Percentiles rank a stretch among this genome's conserved stretches.
These are phyloP conservation scores for Trissoscelio sp. DNA, from an alignment of 2,888 invertebrate species.

Conservation along the genomic window DNA sequence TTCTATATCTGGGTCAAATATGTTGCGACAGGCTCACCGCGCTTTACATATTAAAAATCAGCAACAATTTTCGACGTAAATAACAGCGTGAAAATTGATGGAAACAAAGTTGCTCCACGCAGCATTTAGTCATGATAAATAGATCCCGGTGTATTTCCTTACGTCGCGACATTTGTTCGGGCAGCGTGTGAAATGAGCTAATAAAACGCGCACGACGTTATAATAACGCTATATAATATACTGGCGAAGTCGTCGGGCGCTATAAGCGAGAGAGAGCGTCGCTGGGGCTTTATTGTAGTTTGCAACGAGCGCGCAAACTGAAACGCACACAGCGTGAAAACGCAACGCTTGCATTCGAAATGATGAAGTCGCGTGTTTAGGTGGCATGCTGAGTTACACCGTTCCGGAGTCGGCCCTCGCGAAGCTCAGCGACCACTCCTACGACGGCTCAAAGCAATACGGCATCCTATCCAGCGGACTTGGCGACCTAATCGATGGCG, in stretches of 20 bases:
- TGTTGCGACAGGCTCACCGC: no score
- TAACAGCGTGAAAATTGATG: slow-evolving; percentile 16
- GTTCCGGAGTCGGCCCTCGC: slow-evolving; percentile 85
- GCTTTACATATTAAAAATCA: no score
- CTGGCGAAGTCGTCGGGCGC: slow-evolving; percentile 24
- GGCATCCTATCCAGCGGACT: slow-evolving; percentile 86
- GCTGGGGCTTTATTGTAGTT: slow-evolving; percentile 38
- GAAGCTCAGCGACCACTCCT: slow-evolving; percentile 87
- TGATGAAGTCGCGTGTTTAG: slow-evolving; percentile 78
- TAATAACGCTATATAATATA: slow-evolving; percentile 48
- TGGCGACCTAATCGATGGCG: slow-evolving; percentile 89
- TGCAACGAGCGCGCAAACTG: slow-evolving; percentile 36
- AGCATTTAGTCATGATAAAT: slow-evolving; percentile 49
- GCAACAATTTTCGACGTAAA: no score
- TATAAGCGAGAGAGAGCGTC: slow-evolving; percentile 26
- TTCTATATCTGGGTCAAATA: slow-evolving; percentile 21
- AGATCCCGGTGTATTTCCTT: slow-evolving; percentile 35
- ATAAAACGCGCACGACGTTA: slow-evolving; percentile 58
- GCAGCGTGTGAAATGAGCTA: slow-evolving; percentile 56
- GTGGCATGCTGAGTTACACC: slow-evolving; percentile 85
- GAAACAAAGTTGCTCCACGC: slow-evolving; percentile 18
- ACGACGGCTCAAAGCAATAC: slow-evolving; percentile 85
- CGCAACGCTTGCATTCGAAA: slow-evolving; percentile 66
- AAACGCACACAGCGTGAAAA: slow-evolving; percentile 56
- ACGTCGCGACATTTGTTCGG: slow-evolving; percentile 45